Evolutionary conservation across 2,888 invertebrate species (phyloP).

Genomic region (Celastrina argiolus): DNA sequence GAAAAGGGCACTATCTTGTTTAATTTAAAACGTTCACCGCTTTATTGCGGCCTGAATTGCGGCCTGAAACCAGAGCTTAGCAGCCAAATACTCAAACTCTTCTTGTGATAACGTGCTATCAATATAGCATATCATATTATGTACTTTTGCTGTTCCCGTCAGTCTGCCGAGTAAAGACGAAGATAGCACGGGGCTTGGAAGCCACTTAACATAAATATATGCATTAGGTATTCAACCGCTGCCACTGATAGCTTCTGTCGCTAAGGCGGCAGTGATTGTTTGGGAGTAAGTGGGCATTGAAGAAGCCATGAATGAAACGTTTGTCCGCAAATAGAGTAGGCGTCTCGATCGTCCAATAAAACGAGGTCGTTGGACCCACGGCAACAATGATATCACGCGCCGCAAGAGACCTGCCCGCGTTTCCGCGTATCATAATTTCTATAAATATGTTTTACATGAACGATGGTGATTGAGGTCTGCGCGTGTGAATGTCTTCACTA

Average conservation of each 20-base stretch:
- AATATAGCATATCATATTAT: too few relatives aligned
- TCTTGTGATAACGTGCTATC: too few relatives aligned
- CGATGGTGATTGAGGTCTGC: background rate
- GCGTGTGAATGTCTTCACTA: background rate
- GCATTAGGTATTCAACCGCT: background rate
- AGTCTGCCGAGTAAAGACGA: too few relatives aligned
- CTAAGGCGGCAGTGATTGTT: background rate
- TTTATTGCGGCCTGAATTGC: too few relatives aligned
- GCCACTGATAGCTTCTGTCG: background rate
- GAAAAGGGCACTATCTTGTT: too few relatives aligned
- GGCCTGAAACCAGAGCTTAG: too few relatives aligned
- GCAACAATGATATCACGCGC: slow-evolving; percentile 9
- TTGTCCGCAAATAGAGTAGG: slow-evolving; percentile 24
- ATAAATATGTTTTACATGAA: background rate
- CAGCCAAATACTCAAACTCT: too few relatives aligned
- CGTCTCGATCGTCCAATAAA: slow-evolving; percentile 39
- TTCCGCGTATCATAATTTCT: background rate
- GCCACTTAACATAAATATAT: background rate
- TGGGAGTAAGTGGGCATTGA: slow-evolving; percentile 26
- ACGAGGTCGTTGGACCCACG: slow-evolving; percentile 36
- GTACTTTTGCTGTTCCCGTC: too few relatives aligned
- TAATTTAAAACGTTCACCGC: too few relatives aligned
- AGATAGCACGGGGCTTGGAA: too few relatives aligned
- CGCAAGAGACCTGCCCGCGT: slow-evolving; percentile 6
- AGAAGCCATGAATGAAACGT: slow-evolving; percentile 20